A percentile compares a stretch with the other conserved stretches of the same genome.
phyloP scores from a whole-genome alignment of 1,140 invertebrate genomes.

The Sitobion miscanthi region DNA sequence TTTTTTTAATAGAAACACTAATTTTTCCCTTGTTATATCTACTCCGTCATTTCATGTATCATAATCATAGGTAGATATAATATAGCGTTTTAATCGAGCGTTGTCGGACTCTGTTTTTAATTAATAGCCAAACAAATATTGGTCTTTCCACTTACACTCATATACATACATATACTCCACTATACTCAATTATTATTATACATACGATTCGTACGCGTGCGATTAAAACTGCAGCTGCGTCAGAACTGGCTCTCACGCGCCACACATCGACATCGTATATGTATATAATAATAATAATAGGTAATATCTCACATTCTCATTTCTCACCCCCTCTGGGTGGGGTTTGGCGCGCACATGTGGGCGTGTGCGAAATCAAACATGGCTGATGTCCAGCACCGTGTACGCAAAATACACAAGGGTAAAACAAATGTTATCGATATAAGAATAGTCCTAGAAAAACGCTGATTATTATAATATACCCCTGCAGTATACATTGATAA shows the following conservation, averaged over 20 bases:
- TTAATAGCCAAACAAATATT: slow-evolving; percentile 15
- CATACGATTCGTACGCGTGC: neutral
- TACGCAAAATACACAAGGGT: neutral
- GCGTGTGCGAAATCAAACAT: slow-evolving; percentile 55
- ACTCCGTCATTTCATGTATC: neutral
- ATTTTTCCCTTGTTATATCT: neutral
- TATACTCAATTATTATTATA: neutral
- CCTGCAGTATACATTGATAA: neutral
- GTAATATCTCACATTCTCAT: slow-evolving; percentile 5
- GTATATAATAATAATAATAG: neutral
- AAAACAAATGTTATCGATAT: neutral
- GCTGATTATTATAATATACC: neutral
- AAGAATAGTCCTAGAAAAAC: slow-evolving; percentile 34
- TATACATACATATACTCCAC: neutral
- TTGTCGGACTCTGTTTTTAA: neutral
- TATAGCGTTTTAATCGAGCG: neutral
- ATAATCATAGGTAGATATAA: neutral
- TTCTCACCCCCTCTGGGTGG: slow-evolving; percentile 52
- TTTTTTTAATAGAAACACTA: neutral
- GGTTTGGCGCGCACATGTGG: slow-evolving; percentile 53
- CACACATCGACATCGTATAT: neutral
- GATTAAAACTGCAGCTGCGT: slow-evolving; percentile 19
- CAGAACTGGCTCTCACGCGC: slow-evolving; percentile 7
- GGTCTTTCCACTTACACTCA: neutral
- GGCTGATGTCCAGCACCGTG: slow-evolving; percentile 49